A percentile compares a stretch with the other conserved stretches of the same genome.
These are phyloP conservation scores for Argya squamiceps DNA, from an alignment of 2,797 vertebrate genomes.

Conservation along the genomic window DNA sequence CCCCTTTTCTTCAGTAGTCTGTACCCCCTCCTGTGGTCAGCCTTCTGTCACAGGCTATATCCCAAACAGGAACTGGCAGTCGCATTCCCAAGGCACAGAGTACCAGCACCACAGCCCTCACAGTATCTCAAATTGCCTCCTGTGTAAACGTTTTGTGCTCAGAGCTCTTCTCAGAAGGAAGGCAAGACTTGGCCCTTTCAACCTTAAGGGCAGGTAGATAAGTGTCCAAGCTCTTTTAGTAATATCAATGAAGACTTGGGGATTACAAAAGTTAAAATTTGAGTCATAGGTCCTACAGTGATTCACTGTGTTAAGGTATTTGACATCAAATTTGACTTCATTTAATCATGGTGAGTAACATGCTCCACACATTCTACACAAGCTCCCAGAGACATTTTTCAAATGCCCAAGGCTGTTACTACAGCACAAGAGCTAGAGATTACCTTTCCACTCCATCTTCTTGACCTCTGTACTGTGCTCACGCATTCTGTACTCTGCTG, in stretches of 20 bases:
- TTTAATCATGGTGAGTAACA: not conserved
- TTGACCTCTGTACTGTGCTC: not conserved
- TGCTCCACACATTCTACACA: not conserved
- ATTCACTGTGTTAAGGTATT: not conserved
- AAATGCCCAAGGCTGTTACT: not conserved
- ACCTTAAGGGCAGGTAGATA: not conserved
- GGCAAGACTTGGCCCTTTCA: not conserved
- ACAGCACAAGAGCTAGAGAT: not conserved
- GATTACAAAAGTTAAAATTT: not conserved
- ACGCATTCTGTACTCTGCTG: not conserved
- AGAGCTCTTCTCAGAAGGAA: not conserved
- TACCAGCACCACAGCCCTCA: not conserved
- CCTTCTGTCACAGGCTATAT: not conserved
- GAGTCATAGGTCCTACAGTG: not conserved
- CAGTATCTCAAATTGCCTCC: not conserved
- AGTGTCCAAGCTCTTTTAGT: not conserved
- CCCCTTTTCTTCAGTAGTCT: not conserved
- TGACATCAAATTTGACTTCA: not conserved
- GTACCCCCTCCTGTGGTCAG: not conserved
- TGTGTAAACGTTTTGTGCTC: rapidly evolving
- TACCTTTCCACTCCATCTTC: not conserved
- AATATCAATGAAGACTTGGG: not conserved
- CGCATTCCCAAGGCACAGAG: rapidly evolving
- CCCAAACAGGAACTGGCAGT: not conserved
- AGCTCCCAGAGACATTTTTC: not conserved